Evolutionary conservation across 2,888 invertebrate genomes (phyloP).

Genomic region (Epicampocera succincta): DNA sequence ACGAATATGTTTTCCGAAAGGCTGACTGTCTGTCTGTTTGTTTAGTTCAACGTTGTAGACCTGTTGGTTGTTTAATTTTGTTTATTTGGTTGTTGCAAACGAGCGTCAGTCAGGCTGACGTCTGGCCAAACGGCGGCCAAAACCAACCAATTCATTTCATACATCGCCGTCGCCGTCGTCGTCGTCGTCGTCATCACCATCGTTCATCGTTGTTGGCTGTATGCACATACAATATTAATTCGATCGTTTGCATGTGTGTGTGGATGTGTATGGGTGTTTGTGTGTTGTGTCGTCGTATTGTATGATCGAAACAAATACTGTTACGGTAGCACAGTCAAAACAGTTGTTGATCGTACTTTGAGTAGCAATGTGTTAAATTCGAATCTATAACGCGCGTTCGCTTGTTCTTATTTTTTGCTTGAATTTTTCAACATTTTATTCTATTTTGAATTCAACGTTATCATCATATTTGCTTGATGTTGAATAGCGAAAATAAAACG

Average conservation of each 20-base stretch:
- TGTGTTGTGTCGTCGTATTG: slow-evolving; percentile 18
- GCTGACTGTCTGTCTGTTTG: slow-evolving; percentile 57
- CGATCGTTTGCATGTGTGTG: not conserved
- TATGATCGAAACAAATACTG: slow-evolving; percentile 59
- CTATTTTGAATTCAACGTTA: slow-evolving; percentile 41
- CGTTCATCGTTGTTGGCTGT: slow-evolving; percentile 1
- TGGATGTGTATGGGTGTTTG: no score
- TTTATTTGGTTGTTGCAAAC: slow-evolving; percentile 39
- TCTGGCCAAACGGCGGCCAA: slow-evolving; percentile 32
- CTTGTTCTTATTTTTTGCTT: slow-evolving; percentile 40
- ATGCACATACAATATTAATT: not conserved
- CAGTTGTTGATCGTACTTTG: slow-evolving; percentile 70
- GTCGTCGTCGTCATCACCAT: slow-evolving; percentile 17
- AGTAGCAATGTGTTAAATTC: slow-evolving; percentile 66
- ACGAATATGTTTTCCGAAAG: slow-evolving; percentile 24
- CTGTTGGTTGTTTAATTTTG: slow-evolving; percentile 41
- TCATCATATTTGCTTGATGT: not conserved
- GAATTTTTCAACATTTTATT: slow-evolving; percentile 40
- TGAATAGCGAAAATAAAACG: slow-evolving; percentile 35
- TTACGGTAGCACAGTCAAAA: slow-evolving; percentile 65
- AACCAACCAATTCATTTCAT: slow-evolving; percentile 41
- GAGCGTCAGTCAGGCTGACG: slow-evolving; percentile 53
- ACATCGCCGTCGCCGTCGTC: slow-evolving; percentile 3
- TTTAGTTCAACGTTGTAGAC: slow-evolving; percentile 53
- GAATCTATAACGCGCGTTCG: slow-evolving; percentile 55